Evolutionary conservation across 23 tunicate species (phyloP).

Genomic region (Diplosoma virens): DNA sequence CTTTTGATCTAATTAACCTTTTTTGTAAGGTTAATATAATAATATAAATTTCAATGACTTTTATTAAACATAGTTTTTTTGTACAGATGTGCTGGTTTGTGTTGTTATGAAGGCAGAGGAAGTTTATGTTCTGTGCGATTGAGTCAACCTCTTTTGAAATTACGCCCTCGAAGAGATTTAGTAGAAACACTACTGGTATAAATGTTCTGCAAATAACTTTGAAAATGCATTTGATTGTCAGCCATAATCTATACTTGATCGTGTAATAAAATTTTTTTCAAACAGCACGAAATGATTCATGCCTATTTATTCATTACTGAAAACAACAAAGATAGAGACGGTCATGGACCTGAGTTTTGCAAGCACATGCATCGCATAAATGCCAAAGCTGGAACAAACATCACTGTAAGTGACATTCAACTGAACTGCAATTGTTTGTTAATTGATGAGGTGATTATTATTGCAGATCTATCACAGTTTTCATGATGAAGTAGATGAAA

Average conservation of each 20-base stretch:
- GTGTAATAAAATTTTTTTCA: background rate
- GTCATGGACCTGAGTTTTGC: constrained; percentile 93
- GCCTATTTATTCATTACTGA: constrained; percentile 94
- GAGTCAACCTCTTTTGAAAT: constrained; percentile 81
- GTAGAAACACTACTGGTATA: constrained; percentile 90
- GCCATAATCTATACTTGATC: too few relatives aligned
- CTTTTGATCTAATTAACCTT: too few relatives aligned
- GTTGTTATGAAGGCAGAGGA: constrained; percentile 93
- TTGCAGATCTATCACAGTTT: constrained; percentile 87
- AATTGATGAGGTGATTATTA: background rate
- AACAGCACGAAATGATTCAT: constrained; percentile 98
- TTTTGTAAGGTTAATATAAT: background rate
- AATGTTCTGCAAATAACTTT: too few relatives aligned
- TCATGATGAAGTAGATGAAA: constrained; percentile 86
- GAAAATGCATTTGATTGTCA: too few relatives aligned
- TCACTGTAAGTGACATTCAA: constrained; percentile 50
- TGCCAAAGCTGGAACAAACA: constrained; percentile 67
- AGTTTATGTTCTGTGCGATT: constrained; percentile 81
- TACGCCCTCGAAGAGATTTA: constrained; percentile 88
- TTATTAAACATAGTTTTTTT: background rate
- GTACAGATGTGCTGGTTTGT: constrained; percentile 93
- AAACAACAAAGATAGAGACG: constrained; percentile 90
- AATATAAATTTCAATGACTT: background rate
- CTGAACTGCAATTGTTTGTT: background rate
- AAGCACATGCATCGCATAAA: constrained; percentile 87